Conservation (phyloP, 2,797 vertebrate species). For the Lophotriccus pileatus region DNA sequence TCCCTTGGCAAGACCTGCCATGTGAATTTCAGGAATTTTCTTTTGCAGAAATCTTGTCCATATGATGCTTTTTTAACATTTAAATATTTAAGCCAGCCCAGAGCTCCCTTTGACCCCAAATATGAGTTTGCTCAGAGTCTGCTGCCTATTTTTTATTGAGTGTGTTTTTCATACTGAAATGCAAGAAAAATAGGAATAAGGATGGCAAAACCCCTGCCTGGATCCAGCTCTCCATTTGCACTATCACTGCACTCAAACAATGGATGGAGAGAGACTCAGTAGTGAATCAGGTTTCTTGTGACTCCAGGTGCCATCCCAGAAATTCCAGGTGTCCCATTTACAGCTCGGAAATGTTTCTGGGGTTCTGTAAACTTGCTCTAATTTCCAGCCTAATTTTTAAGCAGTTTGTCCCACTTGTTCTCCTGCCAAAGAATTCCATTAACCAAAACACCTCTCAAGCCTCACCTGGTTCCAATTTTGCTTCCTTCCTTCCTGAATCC, state of each 20-base stretch:
- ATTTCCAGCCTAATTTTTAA: not conserved
- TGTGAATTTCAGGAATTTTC: not conserved
- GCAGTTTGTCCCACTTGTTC: not conserved
- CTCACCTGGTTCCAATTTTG: not conserved
- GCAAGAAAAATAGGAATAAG: not conserved
- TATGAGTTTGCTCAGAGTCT: not conserved
- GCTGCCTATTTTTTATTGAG: not conserved
- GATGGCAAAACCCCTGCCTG: not conserved
- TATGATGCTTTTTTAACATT: not conserved
- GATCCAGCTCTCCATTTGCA: not conserved
- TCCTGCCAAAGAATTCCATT: not conserved
- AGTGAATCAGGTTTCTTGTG: not conserved
- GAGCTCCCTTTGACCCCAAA: not conserved
- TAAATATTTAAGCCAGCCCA: not conserved
- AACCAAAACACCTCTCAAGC: not conserved
- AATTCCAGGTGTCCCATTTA: not conserved
- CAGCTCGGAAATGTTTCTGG: not conserved
- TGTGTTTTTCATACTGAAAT: not conserved
- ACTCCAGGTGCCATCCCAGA: not conserved
- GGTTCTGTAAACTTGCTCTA: not conserved
- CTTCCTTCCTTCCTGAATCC: not conserved
- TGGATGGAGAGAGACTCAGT: not conserved
- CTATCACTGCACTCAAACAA: fast-evolving
- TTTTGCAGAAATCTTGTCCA: not conserved
- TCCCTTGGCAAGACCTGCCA: not conserved